A percentile compares a stretch with the other conserved stretches of the same genome.
phyloP scores from a whole-genome alignment of 2,797 vertebrate species.

The Dendrocincla tyrannina region DNA sequence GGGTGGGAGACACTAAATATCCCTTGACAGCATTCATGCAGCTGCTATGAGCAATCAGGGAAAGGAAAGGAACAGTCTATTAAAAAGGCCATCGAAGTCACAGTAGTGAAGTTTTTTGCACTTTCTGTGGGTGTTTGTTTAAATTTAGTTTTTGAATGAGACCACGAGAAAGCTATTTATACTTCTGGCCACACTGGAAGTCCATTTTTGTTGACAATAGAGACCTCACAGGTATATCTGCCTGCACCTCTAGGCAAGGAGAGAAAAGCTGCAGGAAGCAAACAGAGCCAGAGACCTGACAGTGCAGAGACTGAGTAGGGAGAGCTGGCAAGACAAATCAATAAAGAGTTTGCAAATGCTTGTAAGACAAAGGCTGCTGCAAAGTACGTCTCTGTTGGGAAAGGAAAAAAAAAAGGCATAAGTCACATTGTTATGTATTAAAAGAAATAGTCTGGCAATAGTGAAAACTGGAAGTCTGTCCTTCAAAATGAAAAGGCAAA shows the following conservation, averaged over 20 bases:
- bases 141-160: background rate
- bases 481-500: background rate
- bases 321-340: background rate
- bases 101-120: background rate
- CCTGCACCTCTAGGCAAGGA: background rate
- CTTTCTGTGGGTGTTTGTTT: background rate
- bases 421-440: background rate
- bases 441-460: background rate
- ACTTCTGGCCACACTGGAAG: background rate
- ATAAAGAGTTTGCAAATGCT: background rate
- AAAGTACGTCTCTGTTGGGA: background rate
- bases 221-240: background rate
- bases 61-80: background rate
- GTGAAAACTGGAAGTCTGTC: background rate
- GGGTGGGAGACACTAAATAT: background rate
- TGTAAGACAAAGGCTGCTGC: background rate
- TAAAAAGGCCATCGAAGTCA: background rate
- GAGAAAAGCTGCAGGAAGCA: background rate
- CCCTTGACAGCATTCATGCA: background rate
- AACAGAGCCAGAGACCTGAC: background rate
- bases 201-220: constrained; percentile 7
- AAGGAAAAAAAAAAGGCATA: background rate
- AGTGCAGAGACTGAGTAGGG: background rate
- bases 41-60: background rate
- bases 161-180: background rate